Conservation (phyloP, 2,888 invertebrate genomes). For the Masnerella sp. region DNA sequence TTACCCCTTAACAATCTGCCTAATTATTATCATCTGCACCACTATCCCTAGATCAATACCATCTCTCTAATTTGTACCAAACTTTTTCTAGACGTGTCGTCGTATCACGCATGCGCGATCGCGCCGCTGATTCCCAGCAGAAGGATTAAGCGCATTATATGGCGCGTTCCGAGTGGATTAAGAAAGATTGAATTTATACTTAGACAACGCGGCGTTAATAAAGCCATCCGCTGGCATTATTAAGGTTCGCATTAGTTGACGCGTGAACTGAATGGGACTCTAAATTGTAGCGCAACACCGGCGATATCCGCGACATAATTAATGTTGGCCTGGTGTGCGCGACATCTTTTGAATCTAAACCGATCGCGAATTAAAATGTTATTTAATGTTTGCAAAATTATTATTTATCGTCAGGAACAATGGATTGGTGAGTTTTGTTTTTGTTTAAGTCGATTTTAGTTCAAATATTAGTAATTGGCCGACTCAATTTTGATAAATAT, state of each 20-base stretch:
- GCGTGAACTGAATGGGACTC: slow-evolving; percentile 12
- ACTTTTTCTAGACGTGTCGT: slow-evolving; percentile 2
- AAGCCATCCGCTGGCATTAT: slow-evolving; percentile 10
- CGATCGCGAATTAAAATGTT: no score
- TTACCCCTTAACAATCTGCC: no score
- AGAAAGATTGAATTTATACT: slow-evolving; percentile 22
- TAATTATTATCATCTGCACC: no score
- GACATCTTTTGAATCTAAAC: no score
- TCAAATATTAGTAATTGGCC: no score
- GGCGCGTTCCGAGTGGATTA: slow-evolving; percentile 18
- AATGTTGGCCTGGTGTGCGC: slow-evolving; percentile 7
- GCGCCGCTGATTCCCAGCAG: slow-evolving; percentile 15
- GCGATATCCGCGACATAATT: slow-evolving; percentile 15
- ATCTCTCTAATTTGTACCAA: background rate
- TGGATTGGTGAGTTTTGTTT: no score
- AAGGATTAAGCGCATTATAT: slow-evolving; percentile 28
- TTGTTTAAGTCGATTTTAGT: no score
- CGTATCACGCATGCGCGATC: background rate
- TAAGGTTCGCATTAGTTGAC: slow-evolving; percentile 15
- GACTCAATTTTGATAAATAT: no score
- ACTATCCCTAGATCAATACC: no score
- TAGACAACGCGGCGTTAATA: slow-evolving; percentile 14
- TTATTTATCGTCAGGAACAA: no score
- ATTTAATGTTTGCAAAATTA: no score
- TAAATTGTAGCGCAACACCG: slow-evolving; percentile 21